Percentiles rank a stretch among this genome's conserved stretches.
Conservation (phyloP, 2,888 invertebrate genomes). For the Drosophila aldrichi region DNA sequence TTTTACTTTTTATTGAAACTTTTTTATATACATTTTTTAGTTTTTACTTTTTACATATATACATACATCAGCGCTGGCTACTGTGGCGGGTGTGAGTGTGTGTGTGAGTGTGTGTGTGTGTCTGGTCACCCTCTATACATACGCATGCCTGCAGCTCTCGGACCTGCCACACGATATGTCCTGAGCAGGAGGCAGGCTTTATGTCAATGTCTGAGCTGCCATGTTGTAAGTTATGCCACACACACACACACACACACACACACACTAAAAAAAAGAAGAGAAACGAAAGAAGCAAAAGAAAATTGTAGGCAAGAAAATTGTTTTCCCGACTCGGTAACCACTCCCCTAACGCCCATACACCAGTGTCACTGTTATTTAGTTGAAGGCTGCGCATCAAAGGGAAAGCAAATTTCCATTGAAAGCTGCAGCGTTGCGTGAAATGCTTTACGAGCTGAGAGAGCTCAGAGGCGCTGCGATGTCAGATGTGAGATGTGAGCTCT, state of each 20-base stretch:
- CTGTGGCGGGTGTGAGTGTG: slow-evolving; percentile 37
- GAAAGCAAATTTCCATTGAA: slow-evolving; percentile 77
- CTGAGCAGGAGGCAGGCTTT: slow-evolving; percentile 52
- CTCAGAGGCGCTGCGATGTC: slow-evolving; percentile 9
- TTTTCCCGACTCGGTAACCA: slow-evolving; percentile 46
- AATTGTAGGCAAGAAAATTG: slow-evolving; percentile 75
- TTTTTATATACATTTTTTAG: slow-evolving; percentile 64
- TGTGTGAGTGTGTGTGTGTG: slow-evolving; percentile 19
- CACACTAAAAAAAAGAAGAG: slow-evolving; percentile 5
- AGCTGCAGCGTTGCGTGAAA: slow-evolving; percentile 81
- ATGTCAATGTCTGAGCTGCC: slow-evolving; percentile 79
- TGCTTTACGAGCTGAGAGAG: slow-evolving; percentile 65
- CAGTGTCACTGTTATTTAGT: slow-evolving; percentile 37
- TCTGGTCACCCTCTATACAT: slow-evolving; percentile 36
- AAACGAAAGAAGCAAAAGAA: slow-evolving; percentile 12
- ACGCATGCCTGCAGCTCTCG: slow-evolving; percentile 68
- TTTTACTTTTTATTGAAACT: slow-evolving; percentile 49
- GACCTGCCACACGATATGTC: slow-evolving; percentile 46
- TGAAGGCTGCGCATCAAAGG: slow-evolving; percentile 60
- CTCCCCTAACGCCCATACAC: background rate
- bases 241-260: slow-evolving; percentile 12
- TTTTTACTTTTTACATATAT: slow-evolving; percentile 53
- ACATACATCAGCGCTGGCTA: slow-evolving; percentile 42
- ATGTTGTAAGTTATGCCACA: slow-evolving; percentile 78
- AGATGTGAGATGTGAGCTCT: slow-evolving; percentile 10